Base-by-base conservation (phyloP, 2,888 invertebrate species). In the Bibio marci region DNA sequence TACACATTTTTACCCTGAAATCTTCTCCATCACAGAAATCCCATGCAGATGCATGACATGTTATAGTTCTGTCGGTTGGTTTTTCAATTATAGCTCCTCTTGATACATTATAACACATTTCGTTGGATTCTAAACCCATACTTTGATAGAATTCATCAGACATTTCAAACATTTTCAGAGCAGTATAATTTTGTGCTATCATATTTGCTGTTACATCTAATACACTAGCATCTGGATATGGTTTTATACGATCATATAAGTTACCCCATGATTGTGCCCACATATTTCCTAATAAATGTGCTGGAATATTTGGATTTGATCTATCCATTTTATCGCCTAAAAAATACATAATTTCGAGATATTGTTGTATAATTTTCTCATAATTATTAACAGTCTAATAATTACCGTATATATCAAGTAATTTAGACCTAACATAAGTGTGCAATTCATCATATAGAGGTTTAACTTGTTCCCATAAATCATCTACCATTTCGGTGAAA, bases 11-110 rank as follows among this genome's bases (percentile, higher is more conserved):
- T 7, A 45, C 40, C 5, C 45, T 32, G 27, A 45, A 71, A 48
- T 71, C 71, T 41, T 61, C 47, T 19, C 59, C 57, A 45, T 70
- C 64, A 43, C 62, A 64, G 49, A 71, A 67, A 50, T 71, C 70
- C 69, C 69, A 70, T 13, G 70, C 70, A 6, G 68, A 65, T 1
- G 68, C 44, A 49, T 70, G 70, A 46, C 71, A 71, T 12, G 68
- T 56, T 4, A 71, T 63, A 39, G 66, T 63, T 18, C 64, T 49
- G 44, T 66, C 65, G 2, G 48, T 48, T 0, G 71, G 71, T 46
- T 66, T 67, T 41, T 61, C 60, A 25, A 73, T 59, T 50, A 71
- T 58, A 1, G 70, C 69, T 17, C 45, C 45, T 14, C 58, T 52
- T 10, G 17, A 22, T 22, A 6, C 22, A 22, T 22, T 22, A 50